Evolutionary conservation across 2,113 vertebrate genomes (phyloP), one percentile per base, ranked within the genome.

Genomic region (Clupea harengus): DNA sequence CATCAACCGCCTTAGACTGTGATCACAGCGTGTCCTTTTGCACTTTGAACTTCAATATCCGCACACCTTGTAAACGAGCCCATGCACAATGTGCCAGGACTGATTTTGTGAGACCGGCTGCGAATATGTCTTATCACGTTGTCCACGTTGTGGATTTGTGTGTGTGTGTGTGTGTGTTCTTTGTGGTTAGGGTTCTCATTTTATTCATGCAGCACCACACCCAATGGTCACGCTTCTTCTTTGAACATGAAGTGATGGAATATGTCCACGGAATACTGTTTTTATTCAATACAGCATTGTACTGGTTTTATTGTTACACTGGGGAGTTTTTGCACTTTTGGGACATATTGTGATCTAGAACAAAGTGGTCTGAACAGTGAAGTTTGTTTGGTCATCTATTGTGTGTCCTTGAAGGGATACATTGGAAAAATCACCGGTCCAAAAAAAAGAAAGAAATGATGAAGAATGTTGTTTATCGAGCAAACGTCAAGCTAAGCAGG

Each of bases 1-100:
- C 91, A 93, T 94, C 93, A 94, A 90, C 82, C 85, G 86, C 89
- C 90, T 91, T 92, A 93, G 87, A 90, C 92, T 91, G 89, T 89
- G 91, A 92, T 90, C 86, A 85, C 46, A 78, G 28, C 13, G 9
- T 44, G 28, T 17, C 2, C 72, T 78, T 32, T 78, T 78, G 28
- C 39, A 78, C 72, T 78, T 39, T 78, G 72, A 78, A 78, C 10
- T 78, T 39, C 85, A 81, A 46, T 83, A 88, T 84, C 81, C 83
- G 18, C 54, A 78, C 28, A 32, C 28, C 15, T 11, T 17, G 72
- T 17, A 72, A 72, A 32, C 8, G 39, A 39, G 39, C 39, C 39
- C 10, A 13, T 13, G 64, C 64, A 78, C 72, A 78, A 78, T 78
- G 5, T 75, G 72, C 10, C 32, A 13, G 28, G 72, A 78, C 11